A percentile compares a stretch with the other conserved stretches of the same genome.
These are phyloP conservation scores for Kryptolebias marmoratus DNA, from an alignment of 2,113 vertebrate species.

Conservation along the genomic window DNA sequence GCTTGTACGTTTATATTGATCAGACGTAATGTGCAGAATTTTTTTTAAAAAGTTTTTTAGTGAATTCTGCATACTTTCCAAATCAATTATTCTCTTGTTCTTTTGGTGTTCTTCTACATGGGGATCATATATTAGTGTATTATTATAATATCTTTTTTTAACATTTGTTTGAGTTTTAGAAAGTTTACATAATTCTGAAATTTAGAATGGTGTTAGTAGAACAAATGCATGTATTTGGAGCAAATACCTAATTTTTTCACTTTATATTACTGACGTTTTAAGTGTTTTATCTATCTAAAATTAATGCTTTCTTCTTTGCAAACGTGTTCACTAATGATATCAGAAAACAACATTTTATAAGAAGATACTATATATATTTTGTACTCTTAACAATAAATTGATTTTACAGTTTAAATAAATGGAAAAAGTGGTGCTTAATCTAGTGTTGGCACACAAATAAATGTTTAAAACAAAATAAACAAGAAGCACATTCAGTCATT, in stretches of 20 bases:
- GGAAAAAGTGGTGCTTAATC: no score
- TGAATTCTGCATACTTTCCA: constrained; percentile 33
- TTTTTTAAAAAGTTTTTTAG: constrained; percentile 68
- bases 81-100: constrained; percentile 14
- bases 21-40: constrained; percentile 37
- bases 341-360: constrained; percentile 29
- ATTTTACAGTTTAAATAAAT: constrained; percentile 38
- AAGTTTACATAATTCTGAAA: constrained; percentile 23
- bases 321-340: constrained; percentile 30
- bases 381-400: not conserved
- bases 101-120: not conserved
- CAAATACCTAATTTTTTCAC: not conserved
- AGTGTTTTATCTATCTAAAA: constrained; percentile 8
- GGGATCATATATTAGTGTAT: not conserved
- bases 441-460: no score
- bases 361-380: constrained; percentile 28
- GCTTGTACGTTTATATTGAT: constrained; percentile 12
- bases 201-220: not conserved
- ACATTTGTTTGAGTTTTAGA: constrained; percentile 18
- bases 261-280: constrained; percentile 29
- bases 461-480: no score
- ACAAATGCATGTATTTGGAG: not conserved
- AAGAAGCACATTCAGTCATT: no score
- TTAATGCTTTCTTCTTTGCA: constrained; percentile 4
- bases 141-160: constrained; percentile 41